A percentile compares a stretch with the other conserved stretches of the same genome.
These are phyloP conservation scores for Carcharodon carcharias DNA, from an alignment of 2,797 vertebrate species.

Conservation along the genomic window DNA sequence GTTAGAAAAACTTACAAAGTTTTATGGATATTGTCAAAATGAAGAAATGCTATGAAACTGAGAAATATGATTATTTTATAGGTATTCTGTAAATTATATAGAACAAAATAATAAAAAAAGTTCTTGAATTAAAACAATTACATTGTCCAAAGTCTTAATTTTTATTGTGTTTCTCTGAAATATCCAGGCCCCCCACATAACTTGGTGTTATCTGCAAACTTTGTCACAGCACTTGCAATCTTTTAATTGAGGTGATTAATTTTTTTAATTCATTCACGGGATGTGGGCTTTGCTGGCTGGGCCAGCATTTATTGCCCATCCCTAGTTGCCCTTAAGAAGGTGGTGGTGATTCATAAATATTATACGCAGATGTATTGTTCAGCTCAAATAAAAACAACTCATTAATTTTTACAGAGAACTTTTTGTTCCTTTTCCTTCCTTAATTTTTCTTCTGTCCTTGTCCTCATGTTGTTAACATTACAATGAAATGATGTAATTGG, in stretches of 20 bases:
- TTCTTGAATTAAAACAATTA: constrained; percentile 51
- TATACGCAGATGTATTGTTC: background rate
- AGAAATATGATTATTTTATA: constrained; percentile 61
- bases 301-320: too few species aligned
- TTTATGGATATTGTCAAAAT: constrained; percentile 61
- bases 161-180: background rate
- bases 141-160: constrained; percentile 5
- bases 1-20: constrained; percentile 50
- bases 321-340: too few species aligned
- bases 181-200: background rate
- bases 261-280: too few species aligned
- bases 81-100: constrained; percentile 66
- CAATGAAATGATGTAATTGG: background rate
- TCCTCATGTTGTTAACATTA: background rate
- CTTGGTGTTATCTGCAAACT: background rate
- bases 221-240: background rate
- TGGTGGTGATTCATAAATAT: background rate
- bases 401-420: background rate
- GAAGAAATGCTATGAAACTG: constrained; percentile 65
- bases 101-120: constrained; percentile 59
- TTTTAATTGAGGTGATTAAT: background rate
- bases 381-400: background rate
- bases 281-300: too few species aligned
- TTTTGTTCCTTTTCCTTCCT: background rate
- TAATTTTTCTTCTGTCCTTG: background rate